These are phyloP conservation scores for Stichopus horrens DNA, from an alignment of 53 echinoderm and acorn worm species.

Conservation along the genomic window DNA sequence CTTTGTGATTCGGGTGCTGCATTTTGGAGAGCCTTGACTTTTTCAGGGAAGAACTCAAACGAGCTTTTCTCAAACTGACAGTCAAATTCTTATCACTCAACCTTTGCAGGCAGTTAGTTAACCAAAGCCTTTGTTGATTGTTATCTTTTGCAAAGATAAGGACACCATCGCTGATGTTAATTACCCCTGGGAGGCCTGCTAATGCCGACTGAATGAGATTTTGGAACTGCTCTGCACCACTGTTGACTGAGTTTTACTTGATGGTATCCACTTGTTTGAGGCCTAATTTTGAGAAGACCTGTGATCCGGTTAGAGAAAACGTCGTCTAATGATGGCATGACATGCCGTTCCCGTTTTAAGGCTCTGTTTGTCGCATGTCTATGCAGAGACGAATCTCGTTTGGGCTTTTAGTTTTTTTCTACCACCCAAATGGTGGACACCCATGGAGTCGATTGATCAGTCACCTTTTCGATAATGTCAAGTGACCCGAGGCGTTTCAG, in stretches of 20 bases:
- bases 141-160: neutral
- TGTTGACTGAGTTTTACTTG: slow-evolving; percentile 12
- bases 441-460: slow-evolving; percentile 59
- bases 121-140: neutral
- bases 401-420: slow-evolving; percentile 48
- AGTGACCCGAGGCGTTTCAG: slow-evolving; percentile 29
- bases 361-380: no score
- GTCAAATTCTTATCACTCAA: no score
- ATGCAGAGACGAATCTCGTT: slow-evolving; percentile 41
- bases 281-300: neutral
- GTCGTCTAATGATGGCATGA: neutral
- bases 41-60: slow-evolving; percentile 48
- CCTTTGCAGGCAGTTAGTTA: neutral
- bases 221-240: slow-evolving; percentile 56
- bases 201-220: slow-evolving; percentile 16
- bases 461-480: slow-evolving; percentile 71
- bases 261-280: neutral
- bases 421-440: slow-evolving; percentile 62
- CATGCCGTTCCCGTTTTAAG: neutral
- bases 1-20: slow-evolving; percentile 48
- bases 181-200: neutral
- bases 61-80: slow-evolving; percentile 48
- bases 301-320: neutral
- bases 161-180: neutral
- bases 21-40: slow-evolving; percentile 47